Conservation (phyloP, 2,888 invertebrate genomes). For the Machimus atricapillus region DNA sequence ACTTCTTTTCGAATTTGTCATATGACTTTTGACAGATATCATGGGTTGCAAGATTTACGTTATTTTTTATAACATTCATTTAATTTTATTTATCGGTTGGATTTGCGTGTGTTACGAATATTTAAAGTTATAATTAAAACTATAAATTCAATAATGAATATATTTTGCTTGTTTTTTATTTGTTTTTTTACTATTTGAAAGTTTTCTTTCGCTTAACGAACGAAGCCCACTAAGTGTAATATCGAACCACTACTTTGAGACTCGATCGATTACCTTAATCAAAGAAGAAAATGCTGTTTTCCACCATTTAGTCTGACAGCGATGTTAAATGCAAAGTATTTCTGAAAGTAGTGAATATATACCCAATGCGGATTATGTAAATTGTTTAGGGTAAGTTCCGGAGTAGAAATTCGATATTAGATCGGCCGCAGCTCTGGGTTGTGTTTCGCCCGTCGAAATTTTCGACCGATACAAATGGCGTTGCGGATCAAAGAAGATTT, state of each 20-base stretch:
- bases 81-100: background rate
- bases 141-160: background rate
- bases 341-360: background rate
- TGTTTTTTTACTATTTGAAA: background rate
- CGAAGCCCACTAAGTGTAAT: background rate
- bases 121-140: background rate
- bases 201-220: background rate
- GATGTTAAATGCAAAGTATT: conserved; percentile 6
- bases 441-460: background rate
- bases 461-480: background rate
- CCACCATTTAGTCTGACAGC: background rate
- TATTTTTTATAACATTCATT: background rate
- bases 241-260: background rate
- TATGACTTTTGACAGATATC: background rate
- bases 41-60: background rate
- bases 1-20: background rate
- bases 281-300: background rate
- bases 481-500: background rate
- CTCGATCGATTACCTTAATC: conserved; percentile 5
- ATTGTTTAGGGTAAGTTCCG: background rate
- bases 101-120: background rate
- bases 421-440: background rate
- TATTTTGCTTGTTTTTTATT: background rate
- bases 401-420: background rate
- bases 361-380: background rate